These are phyloP conservation scores for Griposia aprilina DNA, from an alignment of 2,888 invertebrate species.

Conservation along the genomic window DNA sequence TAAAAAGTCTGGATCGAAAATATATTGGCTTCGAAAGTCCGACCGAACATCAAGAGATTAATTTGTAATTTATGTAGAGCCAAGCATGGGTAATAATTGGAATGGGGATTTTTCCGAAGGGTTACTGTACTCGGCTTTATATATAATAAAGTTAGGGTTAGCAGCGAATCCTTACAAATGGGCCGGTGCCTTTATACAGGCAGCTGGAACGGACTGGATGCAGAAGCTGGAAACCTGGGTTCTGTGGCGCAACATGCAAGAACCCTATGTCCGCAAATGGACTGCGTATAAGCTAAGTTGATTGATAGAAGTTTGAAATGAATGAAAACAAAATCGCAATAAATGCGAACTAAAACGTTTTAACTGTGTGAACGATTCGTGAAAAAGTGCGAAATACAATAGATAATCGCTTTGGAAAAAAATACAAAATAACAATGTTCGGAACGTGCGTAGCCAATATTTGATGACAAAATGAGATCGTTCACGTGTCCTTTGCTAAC, in stretches of 20 bases:
- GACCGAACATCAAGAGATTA: constrained; percentile 4
- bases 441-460: constrained; percentile 20
- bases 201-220: background rate
- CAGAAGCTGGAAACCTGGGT: background rate
- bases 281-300: background rate
- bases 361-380: background rate
- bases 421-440: constrained; percentile 16
- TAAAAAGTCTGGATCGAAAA: constrained; percentile 53
- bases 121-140: background rate
- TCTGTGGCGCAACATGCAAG: background rate
- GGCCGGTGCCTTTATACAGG: background rate
- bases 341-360: background rate
- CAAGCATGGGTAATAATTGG: background rate
- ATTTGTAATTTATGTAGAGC: background rate
- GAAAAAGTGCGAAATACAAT: constrained; percentile 23
- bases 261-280: background rate
- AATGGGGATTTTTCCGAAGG: background rate
- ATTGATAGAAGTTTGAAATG: background rate
- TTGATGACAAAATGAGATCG: constrained; percentile 58
- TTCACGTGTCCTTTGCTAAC: constrained; percentile 72
- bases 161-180: background rate
- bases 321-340: background rate
- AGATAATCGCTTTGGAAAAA: constrained; percentile 30
- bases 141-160: background rate
- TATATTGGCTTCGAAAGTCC: constrained; percentile 21